Evolutionary conservation across 1,140 invertebrate genomes (phyloP).

Genomic region (Pseudomyrmex pallidus): DNA sequence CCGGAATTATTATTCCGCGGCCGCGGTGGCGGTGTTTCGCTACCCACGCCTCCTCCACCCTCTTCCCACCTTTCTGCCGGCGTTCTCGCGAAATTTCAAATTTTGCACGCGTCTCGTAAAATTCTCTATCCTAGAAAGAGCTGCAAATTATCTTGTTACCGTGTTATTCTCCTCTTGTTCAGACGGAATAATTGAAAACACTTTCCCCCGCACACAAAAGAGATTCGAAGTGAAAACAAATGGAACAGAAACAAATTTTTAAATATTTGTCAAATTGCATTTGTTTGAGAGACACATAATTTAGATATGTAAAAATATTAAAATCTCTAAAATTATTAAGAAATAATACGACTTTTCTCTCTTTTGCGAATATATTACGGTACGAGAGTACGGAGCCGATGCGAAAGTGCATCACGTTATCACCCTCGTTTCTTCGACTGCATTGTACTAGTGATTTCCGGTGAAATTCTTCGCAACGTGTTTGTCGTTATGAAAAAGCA

Average conservation of each 20-base stretch:
- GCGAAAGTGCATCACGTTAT: constrained; percentile 30
- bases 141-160: neutral
- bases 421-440: neutral
- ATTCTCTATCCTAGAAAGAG: constrained; percentile 22
- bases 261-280: neutral
- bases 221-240: neutral
- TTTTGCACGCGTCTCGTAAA: constrained; percentile 56
- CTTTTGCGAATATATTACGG: constrained; percentile 14
- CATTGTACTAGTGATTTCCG: constrained; percentile 56
- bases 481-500: constrained; percentile 51
- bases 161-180: neutral
- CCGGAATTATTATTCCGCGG: constrained; percentile 83
- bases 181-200: neutral
- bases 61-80: constrained; percentile 18
- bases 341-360: neutral
- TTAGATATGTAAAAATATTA: neutral
- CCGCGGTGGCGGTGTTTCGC: constrained; percentile 26
- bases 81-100: constrained; percentile 60
- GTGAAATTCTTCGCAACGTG: constrained; percentile 52
- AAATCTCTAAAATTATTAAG: neutral
- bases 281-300: neutral
- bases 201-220: neutral
- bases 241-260: neutral
- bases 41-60: neutral
- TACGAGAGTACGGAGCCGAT: neutral